These are phyloP conservation scores for Plectus sambesii DNA, from an alignment of 1,140 invertebrate genomes.

Conservation along the genomic window DNA sequence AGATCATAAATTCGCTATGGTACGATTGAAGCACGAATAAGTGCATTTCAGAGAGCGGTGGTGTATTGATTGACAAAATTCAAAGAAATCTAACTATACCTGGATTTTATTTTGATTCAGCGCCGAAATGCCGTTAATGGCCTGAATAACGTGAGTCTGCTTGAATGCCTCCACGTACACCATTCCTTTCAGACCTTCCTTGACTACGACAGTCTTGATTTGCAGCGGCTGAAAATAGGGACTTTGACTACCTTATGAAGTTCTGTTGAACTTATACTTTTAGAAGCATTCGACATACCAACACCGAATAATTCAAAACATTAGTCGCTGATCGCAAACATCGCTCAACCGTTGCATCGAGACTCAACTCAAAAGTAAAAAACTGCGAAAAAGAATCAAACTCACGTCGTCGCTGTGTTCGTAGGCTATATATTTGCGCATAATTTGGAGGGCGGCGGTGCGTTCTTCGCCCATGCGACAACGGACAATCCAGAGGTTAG, in stretches of 20 bases:
- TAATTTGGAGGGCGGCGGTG: constrained; percentile 70
- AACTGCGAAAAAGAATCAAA: constrained; percentile 16
- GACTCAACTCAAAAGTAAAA: constrained; percentile 3
- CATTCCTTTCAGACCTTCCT: constrained; percentile 93
- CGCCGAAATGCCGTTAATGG: constrained; percentile 68
- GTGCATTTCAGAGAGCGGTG: no score
- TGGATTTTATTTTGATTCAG: constrained; percentile 39
- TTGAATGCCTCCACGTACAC: constrained; percentile 96
- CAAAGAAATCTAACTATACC: no score
- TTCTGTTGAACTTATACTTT: no score
- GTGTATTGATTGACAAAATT: no score
- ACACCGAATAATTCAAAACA: no score
- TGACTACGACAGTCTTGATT: constrained; percentile 88
- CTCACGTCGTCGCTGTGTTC: constrained; percentile 60
- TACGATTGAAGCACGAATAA: no score
- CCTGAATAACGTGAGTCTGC: constrained; percentile 87
- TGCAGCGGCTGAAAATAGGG: constrained; percentile 62
- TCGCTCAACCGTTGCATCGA: no score
- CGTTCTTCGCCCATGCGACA: constrained; percentile 94
- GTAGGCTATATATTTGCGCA: constrained; percentile 89
- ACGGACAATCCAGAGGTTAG: constrained; percentile 96
- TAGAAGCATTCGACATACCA: no score
- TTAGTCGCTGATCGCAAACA: no score
- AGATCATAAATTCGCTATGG: no score
- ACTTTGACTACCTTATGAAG: no score